Evolutionary conservation across 2,113 vertebrate species (phyloP).

Genomic region (Ahaetulla prasina): DNA sequence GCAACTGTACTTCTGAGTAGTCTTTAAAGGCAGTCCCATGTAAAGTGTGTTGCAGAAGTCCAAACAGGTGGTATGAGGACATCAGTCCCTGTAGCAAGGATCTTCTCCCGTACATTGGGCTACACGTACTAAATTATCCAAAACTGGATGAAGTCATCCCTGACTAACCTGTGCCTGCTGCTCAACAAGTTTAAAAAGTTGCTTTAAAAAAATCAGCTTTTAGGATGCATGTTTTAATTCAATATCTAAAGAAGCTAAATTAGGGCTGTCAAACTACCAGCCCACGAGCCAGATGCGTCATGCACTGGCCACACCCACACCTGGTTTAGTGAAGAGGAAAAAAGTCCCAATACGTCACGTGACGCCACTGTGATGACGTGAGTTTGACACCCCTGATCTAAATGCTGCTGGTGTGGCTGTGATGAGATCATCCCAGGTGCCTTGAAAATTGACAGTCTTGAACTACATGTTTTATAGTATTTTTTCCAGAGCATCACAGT

Average conservation of each 20-base stretch:
- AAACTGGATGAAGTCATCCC: not conserved
- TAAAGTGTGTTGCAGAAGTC: not conserved
- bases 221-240: not conserved
- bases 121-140: not conserved
- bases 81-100: not conserved
- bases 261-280: no score
- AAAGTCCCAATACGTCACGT: no score
- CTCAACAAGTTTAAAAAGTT: not conserved
- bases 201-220: not conserved
- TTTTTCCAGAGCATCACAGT: not conserved
- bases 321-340: no score
- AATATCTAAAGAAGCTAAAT: not conserved
- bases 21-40: not conserved
- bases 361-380: no score
- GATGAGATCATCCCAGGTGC: not conserved
- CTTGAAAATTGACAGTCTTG: not conserved
- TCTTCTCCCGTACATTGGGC: not conserved
- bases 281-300: no score
- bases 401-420: not conserved
- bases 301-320: no score
- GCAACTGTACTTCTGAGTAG: not conserved
- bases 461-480: not conserved
- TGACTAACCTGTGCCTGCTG: not conserved
- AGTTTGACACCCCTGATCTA: not conserved
- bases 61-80: not conserved